These are phyloP conservation scores for Cantharis rustica DNA, from an alignment of 2,888 invertebrate species.

Conservation along the genomic window DNA sequence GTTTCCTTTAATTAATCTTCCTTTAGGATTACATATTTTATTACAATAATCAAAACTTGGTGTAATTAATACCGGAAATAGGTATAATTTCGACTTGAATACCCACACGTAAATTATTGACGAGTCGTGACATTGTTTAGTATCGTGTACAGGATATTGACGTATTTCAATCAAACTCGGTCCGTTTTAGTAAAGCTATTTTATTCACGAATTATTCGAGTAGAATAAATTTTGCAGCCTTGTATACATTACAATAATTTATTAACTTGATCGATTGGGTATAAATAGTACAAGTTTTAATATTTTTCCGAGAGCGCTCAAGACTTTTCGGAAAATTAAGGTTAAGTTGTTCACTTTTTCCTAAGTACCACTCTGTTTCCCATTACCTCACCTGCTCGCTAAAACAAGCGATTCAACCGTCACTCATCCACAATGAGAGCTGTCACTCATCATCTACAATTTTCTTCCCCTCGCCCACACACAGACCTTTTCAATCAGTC, in stretches of 20 bases:
- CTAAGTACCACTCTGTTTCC: conserved; percentile 21
- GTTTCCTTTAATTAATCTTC: conserved; percentile 13
- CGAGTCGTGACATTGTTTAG: conserved; percentile 9
- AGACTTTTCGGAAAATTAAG: neutral
- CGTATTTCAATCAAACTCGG: conserved; percentile 10
- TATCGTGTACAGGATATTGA: conserved; percentile 4
- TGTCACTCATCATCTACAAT: conserved; percentile 52
- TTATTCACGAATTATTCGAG: neutral
- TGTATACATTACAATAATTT: neutral
- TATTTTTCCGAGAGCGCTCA: neutral
- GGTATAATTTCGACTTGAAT: neutral
- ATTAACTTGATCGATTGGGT: neutral
- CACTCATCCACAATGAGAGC: conserved; percentile 53
- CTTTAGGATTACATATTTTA: neutral
- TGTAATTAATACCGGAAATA: neutral
- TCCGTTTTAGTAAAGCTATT: neutral
- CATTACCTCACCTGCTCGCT: conserved; percentile 41
- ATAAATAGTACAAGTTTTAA: neutral
- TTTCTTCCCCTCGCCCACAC: conserved; percentile 38
- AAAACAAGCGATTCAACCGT: conserved; percentile 52
- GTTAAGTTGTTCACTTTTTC: conserved; percentile 2
- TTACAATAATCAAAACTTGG: neutral
- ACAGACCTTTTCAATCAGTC: conserved; percentile 38
- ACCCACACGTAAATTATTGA: conserved; percentile 4
- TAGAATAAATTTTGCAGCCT: neutral